Evolutionary conservation across 2,888 invertebrate genomes (phyloP).

Genomic region (Lasius fuliginosus): DNA sequence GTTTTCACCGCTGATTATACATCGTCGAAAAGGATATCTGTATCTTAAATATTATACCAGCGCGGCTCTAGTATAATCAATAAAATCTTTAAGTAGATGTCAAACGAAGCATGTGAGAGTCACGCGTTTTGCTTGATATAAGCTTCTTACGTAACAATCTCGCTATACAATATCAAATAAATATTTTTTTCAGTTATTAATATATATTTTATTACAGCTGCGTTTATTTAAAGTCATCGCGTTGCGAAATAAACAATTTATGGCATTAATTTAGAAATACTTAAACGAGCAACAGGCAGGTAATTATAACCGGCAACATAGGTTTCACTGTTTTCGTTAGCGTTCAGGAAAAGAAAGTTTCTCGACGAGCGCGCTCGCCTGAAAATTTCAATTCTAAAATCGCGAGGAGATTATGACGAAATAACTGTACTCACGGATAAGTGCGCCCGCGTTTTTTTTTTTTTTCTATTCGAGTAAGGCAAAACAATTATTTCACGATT

Average conservation of each 20-base stretch:
- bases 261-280: neutral
- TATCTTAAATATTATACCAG: neutral
- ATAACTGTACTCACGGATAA: conserved; percentile 44
- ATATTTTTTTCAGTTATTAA: neutral
- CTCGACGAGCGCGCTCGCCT: conserved; percentile 6
- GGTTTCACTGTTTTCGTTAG: conserved; percentile 29
- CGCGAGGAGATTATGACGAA: conserved; percentile 32
- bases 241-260: neutral
- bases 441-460: conserved; percentile 39
- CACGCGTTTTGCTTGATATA: neutral
- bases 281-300: neutral
- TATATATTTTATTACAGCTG: neutral
- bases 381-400: conserved; percentile 62
- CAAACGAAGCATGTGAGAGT: too few species aligned
- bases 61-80: neutral
- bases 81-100: neutral
- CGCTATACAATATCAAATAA: neutral
- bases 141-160: neutral
- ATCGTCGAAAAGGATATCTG: neutral
- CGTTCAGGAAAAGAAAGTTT: conserved; percentile 42
- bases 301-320: neutral
- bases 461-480: conserved; percentile 69
- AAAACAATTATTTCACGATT: conserved; percentile 79
- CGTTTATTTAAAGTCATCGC: neutral
- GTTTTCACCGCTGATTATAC: neutral